Evolutionary conservation across 2,888 invertebrate species (phyloP).

Genomic region (Phania funesta): DNA sequence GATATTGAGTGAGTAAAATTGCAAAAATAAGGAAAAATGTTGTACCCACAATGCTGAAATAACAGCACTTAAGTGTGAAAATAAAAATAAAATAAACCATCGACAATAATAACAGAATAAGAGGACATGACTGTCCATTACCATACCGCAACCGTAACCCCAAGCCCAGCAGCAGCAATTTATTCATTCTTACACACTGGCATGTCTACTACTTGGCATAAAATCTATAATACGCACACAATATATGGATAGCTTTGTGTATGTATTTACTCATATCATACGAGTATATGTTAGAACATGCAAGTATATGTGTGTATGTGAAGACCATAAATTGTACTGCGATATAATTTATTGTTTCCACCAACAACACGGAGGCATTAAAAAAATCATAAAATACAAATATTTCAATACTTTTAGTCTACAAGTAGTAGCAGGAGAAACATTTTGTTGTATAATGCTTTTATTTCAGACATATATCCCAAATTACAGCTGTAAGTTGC

Average conservation of each 20-base stretch:
- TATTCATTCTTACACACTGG: too few relatives aligned
- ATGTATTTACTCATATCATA: background rate
- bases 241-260: background rate
- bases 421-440: background rate
- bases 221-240: too few relatives aligned
- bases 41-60: conserved; percentile 22
- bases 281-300: background rate
- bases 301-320: background rate
- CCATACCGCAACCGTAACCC: conserved; percentile 8
- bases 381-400: background rate
- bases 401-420: conserved; percentile 6
- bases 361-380: background rate
- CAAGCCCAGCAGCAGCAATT: background rate
- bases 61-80: conserved; percentile 9
- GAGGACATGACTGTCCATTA: conserved; percentile 16
- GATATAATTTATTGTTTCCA: conserved; percentile 55
- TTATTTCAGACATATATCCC: conserved; percentile 1
- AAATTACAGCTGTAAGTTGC: conserved; percentile 20
- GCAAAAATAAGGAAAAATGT: conserved; percentile 29
- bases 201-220: too few relatives aligned
- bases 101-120: background rate
- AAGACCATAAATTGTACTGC: conserved; percentile 9
- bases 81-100: background rate
- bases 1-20: too few relatives aligned
- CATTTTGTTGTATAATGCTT: conserved; percentile 10